Conservation (phyloP, 2,888 invertebrate species). For the Dicyrtomina minuta region DNA sequence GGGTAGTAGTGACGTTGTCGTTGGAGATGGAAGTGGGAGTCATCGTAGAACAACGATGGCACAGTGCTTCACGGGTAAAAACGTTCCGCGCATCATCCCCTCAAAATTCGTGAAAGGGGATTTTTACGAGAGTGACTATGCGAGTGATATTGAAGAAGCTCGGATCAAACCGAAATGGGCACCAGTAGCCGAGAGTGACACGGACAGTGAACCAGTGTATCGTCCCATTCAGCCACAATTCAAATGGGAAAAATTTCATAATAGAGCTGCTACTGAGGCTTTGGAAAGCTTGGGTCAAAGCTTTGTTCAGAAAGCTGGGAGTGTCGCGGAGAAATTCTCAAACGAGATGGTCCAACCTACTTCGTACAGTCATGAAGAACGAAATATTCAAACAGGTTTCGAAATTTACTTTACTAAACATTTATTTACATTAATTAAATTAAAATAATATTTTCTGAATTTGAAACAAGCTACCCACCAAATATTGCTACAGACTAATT, state of each 20-base stretch:
- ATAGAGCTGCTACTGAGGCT: not conserved
- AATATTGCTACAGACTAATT: too few species aligned
- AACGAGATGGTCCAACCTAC: not conserved
- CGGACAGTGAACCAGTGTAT: constrained; percentile 59
- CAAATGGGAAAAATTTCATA: constrained; percentile 5
- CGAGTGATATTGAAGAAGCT: constrained; percentile 66
- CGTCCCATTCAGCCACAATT: constrained; percentile 13
- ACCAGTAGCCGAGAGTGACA: constrained; percentile 56
- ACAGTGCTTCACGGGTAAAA: too few species aligned
- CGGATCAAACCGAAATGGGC: constrained; percentile 66
- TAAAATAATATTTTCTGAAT: not conserved
- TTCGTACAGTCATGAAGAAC: constrained; percentile 19
- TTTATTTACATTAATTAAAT: not conserved
- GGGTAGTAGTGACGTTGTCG: not conserved
- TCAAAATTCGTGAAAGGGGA: constrained; percentile 66
- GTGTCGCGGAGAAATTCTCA: constrained; percentile 11
- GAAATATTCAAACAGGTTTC: constrained; percentile 23
- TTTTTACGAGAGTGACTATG: constrained; percentile 69
- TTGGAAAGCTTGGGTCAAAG: constrained; percentile 14
- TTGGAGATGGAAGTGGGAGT: too few species aligned
- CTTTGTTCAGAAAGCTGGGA: constrained; percentile 21
- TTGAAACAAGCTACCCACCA: too few species aligned
- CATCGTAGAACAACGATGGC: not conserved
- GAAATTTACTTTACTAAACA: too few species aligned
- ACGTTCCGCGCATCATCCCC: constrained; percentile 19